phyloP scores from a whole-genome alignment of 2,113 vertebrate species.

The Protobothrops mucrosquamatus region DNA sequence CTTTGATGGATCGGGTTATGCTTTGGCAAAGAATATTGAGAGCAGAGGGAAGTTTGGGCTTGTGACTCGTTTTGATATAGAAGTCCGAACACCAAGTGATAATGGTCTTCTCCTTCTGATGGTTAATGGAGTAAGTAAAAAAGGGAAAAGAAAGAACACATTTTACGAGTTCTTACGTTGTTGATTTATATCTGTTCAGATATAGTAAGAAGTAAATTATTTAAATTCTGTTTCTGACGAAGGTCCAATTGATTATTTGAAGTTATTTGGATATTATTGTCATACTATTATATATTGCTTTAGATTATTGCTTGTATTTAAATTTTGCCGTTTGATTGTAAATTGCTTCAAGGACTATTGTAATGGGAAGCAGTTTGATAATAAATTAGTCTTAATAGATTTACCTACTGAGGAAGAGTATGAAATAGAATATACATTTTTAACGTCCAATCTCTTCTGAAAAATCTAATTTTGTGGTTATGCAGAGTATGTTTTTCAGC shows the following conservation, averaged over 20 bases:
- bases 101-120: slow-evolving; percentile 86
- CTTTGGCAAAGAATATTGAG: slow-evolving; percentile 86
- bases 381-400: neutral
- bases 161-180: neutral
- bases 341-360: neutral
- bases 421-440: neutral
- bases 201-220: slow-evolving; percentile 4
- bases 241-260: neutral
- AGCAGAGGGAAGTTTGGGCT: slow-evolving; percentile 80
- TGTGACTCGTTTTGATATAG: slow-evolving; percentile 93
- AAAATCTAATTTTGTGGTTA: slow-evolving; percentile 40
- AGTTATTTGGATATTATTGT: neutral
- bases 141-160: neutral
- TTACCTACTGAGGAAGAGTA: neutral
- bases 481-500: slow-evolving; percentile 88
- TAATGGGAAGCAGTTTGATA: neutral
- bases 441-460: neutral
- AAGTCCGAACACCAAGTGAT: slow-evolving; percentile 88
- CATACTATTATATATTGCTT: neutral
- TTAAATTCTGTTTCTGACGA: slow-evolving; percentile 15
- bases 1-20: slow-evolving; percentile 93
- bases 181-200: neutral
- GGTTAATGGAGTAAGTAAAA: slow-evolving; percentile 84
- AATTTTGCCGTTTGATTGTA: neutral
- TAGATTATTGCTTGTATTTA: neutral